phyloP scores from a whole-genome alignment of 1,140 invertebrate genomes.

The Hestina assimilis region DNA sequence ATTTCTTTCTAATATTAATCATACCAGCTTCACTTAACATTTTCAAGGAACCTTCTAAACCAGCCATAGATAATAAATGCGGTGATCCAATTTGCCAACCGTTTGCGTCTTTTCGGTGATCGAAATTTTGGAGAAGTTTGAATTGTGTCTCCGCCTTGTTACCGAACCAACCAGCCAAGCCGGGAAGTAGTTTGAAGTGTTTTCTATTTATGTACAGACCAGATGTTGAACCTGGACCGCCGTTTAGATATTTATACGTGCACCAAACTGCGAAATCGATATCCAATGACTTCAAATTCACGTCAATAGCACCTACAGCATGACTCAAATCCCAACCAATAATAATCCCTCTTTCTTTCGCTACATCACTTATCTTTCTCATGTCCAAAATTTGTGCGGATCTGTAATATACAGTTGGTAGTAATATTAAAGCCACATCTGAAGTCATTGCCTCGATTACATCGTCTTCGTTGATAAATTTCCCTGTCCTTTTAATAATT shows the following conservation, averaged over 20 bases:
- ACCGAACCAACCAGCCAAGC: conserved; percentile 62
- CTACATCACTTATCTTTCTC: conserved; percentile 49
- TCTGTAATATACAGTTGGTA: conserved; percentile 60
- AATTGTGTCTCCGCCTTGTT: conserved; percentile 59
- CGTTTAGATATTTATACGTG: conserved; percentile 67
- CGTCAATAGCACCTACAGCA: conserved; percentile 47
- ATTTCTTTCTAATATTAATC: conserved; percentile 52
- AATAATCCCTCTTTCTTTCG: conserved; percentile 45
- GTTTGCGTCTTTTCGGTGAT: conserved; percentile 50
- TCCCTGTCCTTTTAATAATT: conserved; percentile 40
- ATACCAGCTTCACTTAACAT: conserved; percentile 55
- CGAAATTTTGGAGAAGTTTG: conserved; percentile 53
- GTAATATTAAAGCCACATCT: conserved; percentile 53
- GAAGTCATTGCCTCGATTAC: conserved; percentile 56
- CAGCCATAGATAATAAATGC: conserved; percentile 47
- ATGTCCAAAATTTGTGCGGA: conserved; percentile 61
- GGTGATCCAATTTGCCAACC: conserved; percentile 66
- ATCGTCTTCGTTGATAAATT: conserved; percentile 50
- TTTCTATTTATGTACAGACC: conserved; percentile 60
- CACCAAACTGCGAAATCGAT: conserved; percentile 67
- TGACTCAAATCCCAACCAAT: conserved; percentile 68
- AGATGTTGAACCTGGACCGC: conserved; percentile 52
- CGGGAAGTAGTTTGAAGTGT: conserved; percentile 50
- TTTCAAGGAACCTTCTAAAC: conserved; percentile 53
- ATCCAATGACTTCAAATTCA: conserved; percentile 51